phyloP scores from a whole-genome alignment of 2,113 vertebrate genomes.

The Ictalurus furcatus region DNA sequence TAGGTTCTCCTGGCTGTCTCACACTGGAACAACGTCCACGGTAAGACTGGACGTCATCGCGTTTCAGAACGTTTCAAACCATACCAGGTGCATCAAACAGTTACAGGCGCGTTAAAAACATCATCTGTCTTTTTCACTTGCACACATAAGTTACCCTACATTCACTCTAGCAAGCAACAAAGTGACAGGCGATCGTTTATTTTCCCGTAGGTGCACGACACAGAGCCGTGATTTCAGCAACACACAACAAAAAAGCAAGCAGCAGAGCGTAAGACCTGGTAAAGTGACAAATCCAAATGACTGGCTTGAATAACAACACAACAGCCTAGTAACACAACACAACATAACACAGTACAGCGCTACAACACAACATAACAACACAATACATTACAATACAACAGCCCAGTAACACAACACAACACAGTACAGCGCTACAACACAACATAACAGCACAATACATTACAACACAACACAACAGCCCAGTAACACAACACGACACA shows the following conservation, averaged over 20 bases:
- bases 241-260: background rate
- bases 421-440: too few species aligned
- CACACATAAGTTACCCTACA: background rate
- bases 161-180: background rate
- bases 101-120: background rate
- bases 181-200: background rate
- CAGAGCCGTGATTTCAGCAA: background rate
- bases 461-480: background rate
- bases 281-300: background rate
- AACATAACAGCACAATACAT: background rate
- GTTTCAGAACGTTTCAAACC: background rate
- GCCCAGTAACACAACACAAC: too few species aligned
- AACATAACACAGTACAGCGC: background rate
- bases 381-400: background rate
- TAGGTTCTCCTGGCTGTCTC: background rate
- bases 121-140: background rate
- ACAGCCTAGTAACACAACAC: background rate
- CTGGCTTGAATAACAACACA: background rate
- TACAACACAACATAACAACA: background rate
- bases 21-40: background rate
- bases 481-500: too few species aligned
- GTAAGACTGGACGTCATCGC: background rate
- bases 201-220: background rate
- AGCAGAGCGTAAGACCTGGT: background rate
- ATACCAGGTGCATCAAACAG: background rate